Evolutionary conservation across 1,140 invertebrate genomes (phyloP).

Genomic region (Bombus pyrosoma): DNA sequence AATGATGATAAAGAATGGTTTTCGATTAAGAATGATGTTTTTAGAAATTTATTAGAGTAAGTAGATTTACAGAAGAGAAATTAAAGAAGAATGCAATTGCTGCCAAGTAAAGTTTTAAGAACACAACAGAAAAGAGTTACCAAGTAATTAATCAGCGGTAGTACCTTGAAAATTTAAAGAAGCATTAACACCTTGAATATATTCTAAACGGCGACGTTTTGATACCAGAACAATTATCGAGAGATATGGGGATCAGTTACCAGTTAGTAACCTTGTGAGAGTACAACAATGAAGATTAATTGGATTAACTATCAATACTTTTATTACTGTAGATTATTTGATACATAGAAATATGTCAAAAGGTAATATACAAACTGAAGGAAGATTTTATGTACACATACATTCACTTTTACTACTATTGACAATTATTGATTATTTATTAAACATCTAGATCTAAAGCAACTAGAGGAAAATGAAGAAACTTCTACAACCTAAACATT

Average conservation of each 20-base stretch:
- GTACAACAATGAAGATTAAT: not conserved
- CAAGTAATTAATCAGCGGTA: not conserved
- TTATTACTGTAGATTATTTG: not conserved
- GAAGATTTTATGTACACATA: no score
- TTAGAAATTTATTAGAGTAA: not conserved
- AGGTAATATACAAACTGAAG: no score
- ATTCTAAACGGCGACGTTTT: conserved; percentile 1
- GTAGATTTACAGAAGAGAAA: not conserved
- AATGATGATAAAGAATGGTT: not conserved
- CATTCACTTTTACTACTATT: no score
- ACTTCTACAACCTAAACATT: not conserved
- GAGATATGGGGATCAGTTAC: not conserved
- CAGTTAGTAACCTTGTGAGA: not conserved
- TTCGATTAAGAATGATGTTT: not conserved
- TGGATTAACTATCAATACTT: not conserved
- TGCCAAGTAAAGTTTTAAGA: no score
- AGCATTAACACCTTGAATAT: not conserved
- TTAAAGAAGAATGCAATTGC: no score
- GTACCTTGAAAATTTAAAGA: conserved; percentile 3
- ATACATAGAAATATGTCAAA: not conserved
- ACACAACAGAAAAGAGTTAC: not conserved
- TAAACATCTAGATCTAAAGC: not conserved
- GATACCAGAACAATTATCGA: not conserved
- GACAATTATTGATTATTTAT: no score
- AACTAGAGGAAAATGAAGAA: not conserved